Evolutionary conservation across 2,797 vertebrate genomes (phyloP), one percentile per base, ranked within the genome.

Genomic region (Poeciliopsis paucimaculata): DNA sequence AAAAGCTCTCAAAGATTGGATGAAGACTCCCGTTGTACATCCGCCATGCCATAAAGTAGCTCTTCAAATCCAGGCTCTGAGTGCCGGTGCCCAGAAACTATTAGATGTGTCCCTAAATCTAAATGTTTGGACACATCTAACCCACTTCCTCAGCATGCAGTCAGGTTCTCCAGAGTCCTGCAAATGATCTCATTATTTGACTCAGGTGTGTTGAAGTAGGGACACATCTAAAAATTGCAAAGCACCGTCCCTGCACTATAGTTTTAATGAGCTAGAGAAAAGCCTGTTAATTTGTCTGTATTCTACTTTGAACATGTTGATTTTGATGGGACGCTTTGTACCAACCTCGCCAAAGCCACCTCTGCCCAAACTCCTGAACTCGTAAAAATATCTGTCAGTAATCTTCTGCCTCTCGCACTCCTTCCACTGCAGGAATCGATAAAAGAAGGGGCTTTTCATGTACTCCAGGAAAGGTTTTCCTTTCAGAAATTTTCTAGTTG

Each of bases 321-420:
- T 71, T 45, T 43, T 45, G 7, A 53, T 9, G 6, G 26, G 49
- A 26, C 76, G 11, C 77, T 23, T 78, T 13, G 41, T 26, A 89
- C 96, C 86, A 95, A 98, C 97, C 97, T 98, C 97, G 90, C 97
- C 97, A 76, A 98, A 98, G 76, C 97, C 97, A 53, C 97, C 97
- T 94, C 95, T 98, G 39, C 97, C 97, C 87, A 98, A 92, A 75
- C 95, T 96, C 82, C 96, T 94, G 80, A 97, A 98, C 84, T 97
- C 96, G 15, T 95, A 95, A 81, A 98, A 98, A 90, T 96, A 96
- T 86, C 95, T 97, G 1, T 97, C 95, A 5, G 78, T 96, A 80
- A 97, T 95, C 0, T 88, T 94, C 73, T 97, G 96, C 87, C 81
- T 96, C 92, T 98, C 97, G 0, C 84, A 97, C 86, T 95, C 93